Percentiles rank a stretch among this genome's conserved stretches.
Conservation (phyloP, 2,797 vertebrate species). For the Thaleichthys pacificus region DNA sequence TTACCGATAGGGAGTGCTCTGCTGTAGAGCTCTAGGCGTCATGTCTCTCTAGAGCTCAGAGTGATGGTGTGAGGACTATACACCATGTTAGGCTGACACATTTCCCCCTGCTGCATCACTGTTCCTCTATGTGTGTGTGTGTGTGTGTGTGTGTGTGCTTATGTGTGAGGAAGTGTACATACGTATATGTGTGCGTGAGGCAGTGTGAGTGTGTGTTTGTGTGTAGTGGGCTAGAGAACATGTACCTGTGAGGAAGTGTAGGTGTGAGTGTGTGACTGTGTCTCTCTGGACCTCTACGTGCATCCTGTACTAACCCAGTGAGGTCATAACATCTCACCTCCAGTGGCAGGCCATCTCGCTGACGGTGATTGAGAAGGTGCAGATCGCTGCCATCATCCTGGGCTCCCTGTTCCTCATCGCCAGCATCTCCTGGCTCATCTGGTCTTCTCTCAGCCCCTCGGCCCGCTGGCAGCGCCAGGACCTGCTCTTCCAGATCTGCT, state of each 20-base stretch:
- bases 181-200: background rate
- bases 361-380: constrained; percentile 94
- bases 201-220: background rate
- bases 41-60: constrained; percentile 28
- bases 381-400: constrained; percentile 92
- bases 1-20: constrained; percentile 4
- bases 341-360: constrained; percentile 96
- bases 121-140: constrained; percentile 49
- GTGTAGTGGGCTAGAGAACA: background rate
- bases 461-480: constrained; percentile 95
- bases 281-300: background rate
- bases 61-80: constrained; percentile 40
- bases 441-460: constrained; percentile 92
- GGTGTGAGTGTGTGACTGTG: background rate
- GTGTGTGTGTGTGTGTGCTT: constrained; percentile 9
- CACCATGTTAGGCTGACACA: constrained; percentile 64
- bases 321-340: background rate
- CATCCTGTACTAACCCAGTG: background rate
- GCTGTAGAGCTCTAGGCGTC: constrained; percentile 10
- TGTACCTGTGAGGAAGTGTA: background rate
- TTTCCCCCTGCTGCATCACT: constrained; percentile 55
- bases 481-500: constrained; percentile 96
- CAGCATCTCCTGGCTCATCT: constrained; percentile 96
- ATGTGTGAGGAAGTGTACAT: constrained; percentile 1
- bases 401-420: constrained; percentile 93